Evolutionary conservation across 35 echinoderm and acorn worm species (phyloP).

Genomic region (Apostichopus parvimensis): DNA sequence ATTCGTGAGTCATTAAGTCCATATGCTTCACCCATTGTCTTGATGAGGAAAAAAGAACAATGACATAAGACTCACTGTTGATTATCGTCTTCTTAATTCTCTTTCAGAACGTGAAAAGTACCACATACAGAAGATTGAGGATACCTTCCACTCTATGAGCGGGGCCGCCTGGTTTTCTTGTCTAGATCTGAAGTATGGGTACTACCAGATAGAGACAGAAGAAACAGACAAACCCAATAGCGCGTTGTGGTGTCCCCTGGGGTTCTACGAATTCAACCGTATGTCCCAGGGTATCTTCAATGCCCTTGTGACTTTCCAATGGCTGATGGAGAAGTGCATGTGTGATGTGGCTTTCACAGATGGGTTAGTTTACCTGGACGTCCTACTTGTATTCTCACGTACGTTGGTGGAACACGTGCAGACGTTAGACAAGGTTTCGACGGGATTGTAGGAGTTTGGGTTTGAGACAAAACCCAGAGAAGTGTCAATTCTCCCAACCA

Average conservation of each 20-base stretch:
- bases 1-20: conserved; percentile 68
- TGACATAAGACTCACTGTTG: too few species aligned
- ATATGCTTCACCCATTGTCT: conserved; percentile 39
- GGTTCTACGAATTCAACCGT: conserved; percentile 62
- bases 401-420: conserved; percentile 67
- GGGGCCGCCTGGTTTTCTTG: not conserved
- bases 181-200: conserved; percentile 48
- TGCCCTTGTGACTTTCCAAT: conserved; percentile 70
- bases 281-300: conserved; percentile 75
- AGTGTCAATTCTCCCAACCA: conserved; percentile 58
- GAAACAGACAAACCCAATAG: conserved; percentile 65
- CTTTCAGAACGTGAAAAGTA: conserved; percentile 67
- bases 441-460: conserved; percentile 48
- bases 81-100: not conserved
- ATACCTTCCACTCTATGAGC: conserved; percentile 59
- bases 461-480: conserved; percentile 56
- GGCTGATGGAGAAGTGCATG: conserved; percentile 72
- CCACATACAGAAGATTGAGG: conserved; percentile 66
- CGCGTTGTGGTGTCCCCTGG: conserved; percentile 71
- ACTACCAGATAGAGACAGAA: conserved; percentile 49
- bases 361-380: conserved; percentile 72
- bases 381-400: conserved; percentile 55
- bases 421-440: conserved; percentile 48
- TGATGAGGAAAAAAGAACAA: conserved; percentile 6
- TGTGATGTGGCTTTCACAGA: conserved; percentile 40